A percentile compares a stretch with the other conserved stretches of the same genome.
Conservation (phyloP, 2,888 invertebrate species). For the Tridacna gigas region DNA sequence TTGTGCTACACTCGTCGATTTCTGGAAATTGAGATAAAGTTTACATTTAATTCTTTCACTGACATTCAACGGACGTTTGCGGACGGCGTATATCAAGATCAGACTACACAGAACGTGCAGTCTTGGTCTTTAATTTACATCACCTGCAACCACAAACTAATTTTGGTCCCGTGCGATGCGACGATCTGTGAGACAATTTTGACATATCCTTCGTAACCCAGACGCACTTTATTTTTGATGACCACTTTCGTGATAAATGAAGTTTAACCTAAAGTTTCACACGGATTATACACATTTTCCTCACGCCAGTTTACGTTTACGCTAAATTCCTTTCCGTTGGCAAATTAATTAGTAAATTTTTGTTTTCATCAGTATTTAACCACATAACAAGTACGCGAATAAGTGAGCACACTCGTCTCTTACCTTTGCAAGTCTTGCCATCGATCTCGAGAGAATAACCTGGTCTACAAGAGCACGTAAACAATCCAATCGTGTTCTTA, state of each 20-base stretch:
- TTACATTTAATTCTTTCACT: neutral
- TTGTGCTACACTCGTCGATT: constrained; percentile 14
- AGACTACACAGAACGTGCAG: neutral
- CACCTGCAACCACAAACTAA: neutral
- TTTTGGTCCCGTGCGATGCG: no score
- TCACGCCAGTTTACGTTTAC: neutral
- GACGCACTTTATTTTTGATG: no score
- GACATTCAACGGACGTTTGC: no score
- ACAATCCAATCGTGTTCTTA: constrained; percentile 36
- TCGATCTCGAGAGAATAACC: constrained; percentile 19
- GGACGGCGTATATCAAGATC: no score
- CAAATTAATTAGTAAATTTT: no score
- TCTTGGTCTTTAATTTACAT: neutral
- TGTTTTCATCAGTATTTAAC: no score
- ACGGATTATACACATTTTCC: no score
- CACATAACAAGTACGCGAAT: no score
- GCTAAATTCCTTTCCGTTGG: neutral
- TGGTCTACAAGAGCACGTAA: constrained; percentile 27
- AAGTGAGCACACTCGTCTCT: neutral
- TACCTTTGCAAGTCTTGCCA: constrained; percentile 26
- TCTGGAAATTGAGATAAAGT: neutral
- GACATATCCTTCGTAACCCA: no score
- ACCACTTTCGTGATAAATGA: no score
- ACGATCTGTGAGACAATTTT: no score
- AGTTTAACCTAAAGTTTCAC: no score